Evolutionary conservation across 2,797 vertebrate species (phyloP), one percentile per base, ranked within the genome.

Genomic region (Ispidina picta): DNA sequence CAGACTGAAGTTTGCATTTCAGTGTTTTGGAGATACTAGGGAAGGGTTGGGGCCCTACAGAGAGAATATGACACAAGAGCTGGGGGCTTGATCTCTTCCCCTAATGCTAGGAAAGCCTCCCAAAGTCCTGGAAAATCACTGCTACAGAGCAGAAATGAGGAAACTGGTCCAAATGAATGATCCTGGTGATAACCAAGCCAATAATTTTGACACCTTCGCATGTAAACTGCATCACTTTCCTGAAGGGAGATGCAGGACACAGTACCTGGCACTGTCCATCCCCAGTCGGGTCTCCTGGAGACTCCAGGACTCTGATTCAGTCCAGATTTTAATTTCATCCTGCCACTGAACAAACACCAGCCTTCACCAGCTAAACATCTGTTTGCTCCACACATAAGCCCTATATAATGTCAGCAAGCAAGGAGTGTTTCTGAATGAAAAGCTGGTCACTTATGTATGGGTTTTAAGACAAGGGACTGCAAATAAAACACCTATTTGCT

Each of bases 401-500:
- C 68, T 60, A 56, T 31, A 37, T 63, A 72, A 74, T 10, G 21
- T 65, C 80, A 92, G 29, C 5, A 4, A 72, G 39, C 31, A 68
- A 82, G 70, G 39, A 63, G 21, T 13, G 17, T 33, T 82, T n/a
- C 26, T 63, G 62, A 86, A 71, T 1, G 4, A 90, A 84, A 91
- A 76, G 21, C 56, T 91, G 73, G 16, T 39, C 10, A 22, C 6
- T 15, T 33, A 65, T 55, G 54, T 62, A 46, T 1, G 22, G 22
- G 17, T 86, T 89, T 95, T 74, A 75, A 83, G 56, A 86, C 84
- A 65, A 20, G 10, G 14, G n/a, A 83, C 44, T 72, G 41, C 28
- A 69, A 88, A 88, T 63, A 65, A 83, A 81, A 64, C n/a, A 83
- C 60, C 60, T 74, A 48, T 83, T 92, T 94, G 85, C 55, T 83